These are phyloP conservation scores for Drosophila helvetica DNA, from an alignment of 2,888 invertebrate species.

Conservation along the genomic window DNA sequence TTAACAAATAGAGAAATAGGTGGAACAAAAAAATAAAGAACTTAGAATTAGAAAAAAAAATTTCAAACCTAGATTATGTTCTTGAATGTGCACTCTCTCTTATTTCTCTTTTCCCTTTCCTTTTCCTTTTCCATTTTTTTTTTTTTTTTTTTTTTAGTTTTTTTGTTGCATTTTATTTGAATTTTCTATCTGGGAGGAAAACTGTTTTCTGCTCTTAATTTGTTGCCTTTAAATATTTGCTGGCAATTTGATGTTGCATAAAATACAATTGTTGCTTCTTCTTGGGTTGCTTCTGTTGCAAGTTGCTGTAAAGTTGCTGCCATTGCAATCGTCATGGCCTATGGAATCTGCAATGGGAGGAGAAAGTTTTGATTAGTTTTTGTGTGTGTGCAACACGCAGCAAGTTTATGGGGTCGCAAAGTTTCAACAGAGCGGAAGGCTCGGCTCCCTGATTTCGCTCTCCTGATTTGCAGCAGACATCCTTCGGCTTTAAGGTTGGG, in stretches of 20 bases:
- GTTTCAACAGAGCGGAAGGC: not conserved
- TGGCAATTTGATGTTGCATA: constrained; percentile 78
- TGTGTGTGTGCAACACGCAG: constrained; percentile 14
- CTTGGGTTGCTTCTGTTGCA: constrained; percentile 60
- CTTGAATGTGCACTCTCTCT: constrained; percentile 50
- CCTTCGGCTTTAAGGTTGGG: constrained; percentile 46
- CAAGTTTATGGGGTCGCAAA: constrained; percentile 1
- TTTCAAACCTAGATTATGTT: constrained; percentile 34
- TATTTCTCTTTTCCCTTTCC: constrained; percentile 17
- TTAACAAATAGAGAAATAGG: constrained; percentile 21
- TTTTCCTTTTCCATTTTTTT: constrained; percentile 18
- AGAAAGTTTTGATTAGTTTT: constrained; percentile 61
- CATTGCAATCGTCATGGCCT: constrained; percentile 90
- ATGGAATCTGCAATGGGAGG: constrained; percentile 86
- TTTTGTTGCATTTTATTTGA: constrained; percentile 35
- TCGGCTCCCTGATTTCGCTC: not conserved
- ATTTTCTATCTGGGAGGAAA: constrained; percentile 40
- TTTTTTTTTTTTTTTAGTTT: constrained; percentile 19
- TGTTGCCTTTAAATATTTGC: constrained; percentile 76
- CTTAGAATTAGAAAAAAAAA: constrained; percentile 70
- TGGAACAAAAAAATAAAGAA: constrained; percentile 52
- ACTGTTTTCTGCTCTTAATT: constrained; percentile 56
- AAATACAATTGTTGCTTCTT: constrained; percentile 75
- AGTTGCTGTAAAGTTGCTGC: constrained; percentile 80
- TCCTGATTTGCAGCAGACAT: not conserved